These are phyloP conservation scores for Clanis bilineata DNA, from an alignment of 2,888 invertebrate species.

Conservation along the genomic window DNA sequence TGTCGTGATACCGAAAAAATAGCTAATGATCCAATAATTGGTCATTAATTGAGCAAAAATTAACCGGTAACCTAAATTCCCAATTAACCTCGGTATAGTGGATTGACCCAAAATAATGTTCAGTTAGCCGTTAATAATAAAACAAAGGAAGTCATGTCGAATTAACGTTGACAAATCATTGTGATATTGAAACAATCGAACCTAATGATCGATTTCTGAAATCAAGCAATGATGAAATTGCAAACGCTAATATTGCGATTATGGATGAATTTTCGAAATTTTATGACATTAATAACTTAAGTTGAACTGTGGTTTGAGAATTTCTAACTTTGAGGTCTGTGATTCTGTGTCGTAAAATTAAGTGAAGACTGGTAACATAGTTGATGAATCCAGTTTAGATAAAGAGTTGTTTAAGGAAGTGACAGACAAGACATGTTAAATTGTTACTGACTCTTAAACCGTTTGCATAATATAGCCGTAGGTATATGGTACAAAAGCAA, in stretches of 20 bases:
- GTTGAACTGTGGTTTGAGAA: not conserved
- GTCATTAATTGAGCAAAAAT: not conserved
- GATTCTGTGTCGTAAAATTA: too few relatives aligned
- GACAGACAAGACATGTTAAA: too few relatives aligned
- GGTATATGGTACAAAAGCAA: too few relatives aligned
- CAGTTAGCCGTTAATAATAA: not conserved
- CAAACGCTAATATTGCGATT: not conserved
- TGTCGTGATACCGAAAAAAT: too few relatives aligned
- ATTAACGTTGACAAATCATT: conserved; percentile 1
- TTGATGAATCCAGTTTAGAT: not conserved
- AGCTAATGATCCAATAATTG: not conserved
- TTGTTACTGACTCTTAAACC: too few relatives aligned
- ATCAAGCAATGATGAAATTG: not conserved
- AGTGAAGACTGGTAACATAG: too few relatives aligned
- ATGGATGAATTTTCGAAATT: not conserved
- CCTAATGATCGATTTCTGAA: not conserved
- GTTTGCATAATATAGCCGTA: too few relatives aligned
- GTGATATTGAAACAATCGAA: conserved; percentile 7
- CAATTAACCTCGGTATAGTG: not conserved
- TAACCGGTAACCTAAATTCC: not conserved
- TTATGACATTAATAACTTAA: not conserved
- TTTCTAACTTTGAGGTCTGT: too few relatives aligned
- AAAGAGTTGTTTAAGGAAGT: not conserved
- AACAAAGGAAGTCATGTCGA: not conserved
- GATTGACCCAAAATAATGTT: not conserved